phyloP scores from a whole-genome alignment of 1,140 invertebrate genomes.

The Myzus persicae region DNA sequence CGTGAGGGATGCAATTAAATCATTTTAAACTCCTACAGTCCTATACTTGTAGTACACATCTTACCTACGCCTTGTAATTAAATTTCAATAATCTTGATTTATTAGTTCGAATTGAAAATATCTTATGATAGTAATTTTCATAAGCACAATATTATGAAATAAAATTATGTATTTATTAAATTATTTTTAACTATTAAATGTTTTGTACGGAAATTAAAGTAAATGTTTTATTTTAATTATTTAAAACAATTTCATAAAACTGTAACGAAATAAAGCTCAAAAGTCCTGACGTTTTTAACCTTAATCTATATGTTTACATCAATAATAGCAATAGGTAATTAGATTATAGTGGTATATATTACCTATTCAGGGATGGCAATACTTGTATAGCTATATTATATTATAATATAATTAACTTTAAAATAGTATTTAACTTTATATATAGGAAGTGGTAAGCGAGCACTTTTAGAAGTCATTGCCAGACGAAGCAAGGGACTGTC shows the following conservation, averaged over 20 bases:
- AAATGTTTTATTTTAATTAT: background rate
- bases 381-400: background rate
- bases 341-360: background rate
- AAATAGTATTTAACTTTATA: background rate
- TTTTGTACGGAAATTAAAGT: background rate
- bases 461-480: constrained; percentile 88
- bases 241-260: background rate
- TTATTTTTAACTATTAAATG: background rate
- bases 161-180: background rate
- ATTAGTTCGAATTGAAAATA: background rate
- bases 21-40: background rate
- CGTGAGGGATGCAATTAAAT: background rate
- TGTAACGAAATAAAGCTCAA: background rate
- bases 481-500: constrained; percentile 76
- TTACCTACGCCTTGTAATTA: background rate
- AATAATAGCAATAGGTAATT: background rate
- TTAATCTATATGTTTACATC: background rate
- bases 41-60: background rate
- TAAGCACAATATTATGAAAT: background rate
- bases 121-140: background rate
- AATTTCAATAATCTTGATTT: background rate
- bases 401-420: background rate
- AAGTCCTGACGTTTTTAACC: background rate
- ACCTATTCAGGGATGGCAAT: background rate
- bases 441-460: constrained; percentile 88